Base-by-base conservation (phyloP, 2,888 invertebrate species). In the Cylindroiulus punctatus region DNA sequence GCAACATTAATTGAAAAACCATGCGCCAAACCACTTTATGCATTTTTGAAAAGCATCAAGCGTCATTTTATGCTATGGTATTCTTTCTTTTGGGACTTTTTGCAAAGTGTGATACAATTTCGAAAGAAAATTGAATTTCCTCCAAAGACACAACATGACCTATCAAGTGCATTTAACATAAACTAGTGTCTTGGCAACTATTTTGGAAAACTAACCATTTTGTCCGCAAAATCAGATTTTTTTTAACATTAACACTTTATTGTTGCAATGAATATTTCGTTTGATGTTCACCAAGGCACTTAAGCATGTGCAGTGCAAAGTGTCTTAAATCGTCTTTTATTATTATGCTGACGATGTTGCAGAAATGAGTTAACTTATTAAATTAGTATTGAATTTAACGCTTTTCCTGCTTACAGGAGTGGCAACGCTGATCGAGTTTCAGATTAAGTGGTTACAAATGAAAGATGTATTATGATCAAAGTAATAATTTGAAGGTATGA, bases 271-370 rank as follows among this genome's bases (percentile, higher is more conserved):
- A 36, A 36, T 36, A 36, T 52, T 52, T 52, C n/a, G n/a, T 52
- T 52, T 19, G 52, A 52, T 52, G n/a, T 14, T 3, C n/a, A 52
- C n/a, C 52, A n/a, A 52, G 8, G n/a, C 52, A 52, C 14, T 52
- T n/a, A 52, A n/a, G 52, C 47, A 47, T 47, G 14, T n/a, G 52
- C 19, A 3, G 7, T 3, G n/a, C 19, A 52, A 52, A 3, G 52
- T 52, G n/a, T n/a, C 52, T 52, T n/a, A 52, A 52, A n/a, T 52
- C 52, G 52, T 52, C 52, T 52, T 19, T 52, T n/a, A n/a, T 52
- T 52, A 52, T 52, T 52, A 52, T 52, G 52, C 52, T 52, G 52
- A 52, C 52, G 52, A 52, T 52, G 19, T 52, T n/a, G 52, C 52
- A n/a, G 52, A 52, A 19, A 19, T n/a, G 2, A 52, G 52, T 14